A percentile compares a stretch with the other conserved stretches of the same genome.
These are phyloP conservation scores for Sorex maritimensis DNA, from an alignment of 2,797 vertebrate genomes.

Conservation along the genomic window DNA sequence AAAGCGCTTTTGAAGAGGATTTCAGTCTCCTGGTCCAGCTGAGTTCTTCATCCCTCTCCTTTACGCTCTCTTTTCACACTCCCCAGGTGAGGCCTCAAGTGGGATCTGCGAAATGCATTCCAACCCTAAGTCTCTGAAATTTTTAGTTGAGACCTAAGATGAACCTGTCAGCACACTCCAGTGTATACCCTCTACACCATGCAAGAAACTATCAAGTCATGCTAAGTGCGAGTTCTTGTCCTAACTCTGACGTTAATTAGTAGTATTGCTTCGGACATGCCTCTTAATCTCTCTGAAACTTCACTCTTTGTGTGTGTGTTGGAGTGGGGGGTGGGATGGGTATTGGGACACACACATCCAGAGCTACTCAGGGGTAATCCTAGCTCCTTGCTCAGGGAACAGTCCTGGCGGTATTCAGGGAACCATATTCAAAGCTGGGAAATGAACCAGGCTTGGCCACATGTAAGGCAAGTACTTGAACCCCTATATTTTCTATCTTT, in stretches of 20 bases:
- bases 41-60: neutral
- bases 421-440: too few species aligned
- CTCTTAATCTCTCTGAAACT: conserved; percentile 14
- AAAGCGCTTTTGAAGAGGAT: neutral
- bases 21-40: neutral
- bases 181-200: neutral
- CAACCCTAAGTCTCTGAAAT: neutral
- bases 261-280: neutral
- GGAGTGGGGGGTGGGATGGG: too few species aligned
- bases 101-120: neutral
- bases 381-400: too few species aligned
- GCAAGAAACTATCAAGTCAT: neutral
- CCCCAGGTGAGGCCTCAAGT: neutral
- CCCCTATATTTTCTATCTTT: too few species aligned
- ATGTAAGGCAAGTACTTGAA: too few species aligned
- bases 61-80: neutral
- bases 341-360: too few species aligned
- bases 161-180: neutral
- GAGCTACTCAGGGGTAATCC: too few species aligned
- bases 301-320: neutral
- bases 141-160: neutral
- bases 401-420: too few species aligned
- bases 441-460: too few species aligned
- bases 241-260: neutral
- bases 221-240: neutral